Percentiles rank a stretch among this genome's conserved stretches.
These are phyloP conservation scores for Celastrina argiolus DNA, from an alignment of 2,888 invertebrate species.

Conservation along the genomic window DNA sequence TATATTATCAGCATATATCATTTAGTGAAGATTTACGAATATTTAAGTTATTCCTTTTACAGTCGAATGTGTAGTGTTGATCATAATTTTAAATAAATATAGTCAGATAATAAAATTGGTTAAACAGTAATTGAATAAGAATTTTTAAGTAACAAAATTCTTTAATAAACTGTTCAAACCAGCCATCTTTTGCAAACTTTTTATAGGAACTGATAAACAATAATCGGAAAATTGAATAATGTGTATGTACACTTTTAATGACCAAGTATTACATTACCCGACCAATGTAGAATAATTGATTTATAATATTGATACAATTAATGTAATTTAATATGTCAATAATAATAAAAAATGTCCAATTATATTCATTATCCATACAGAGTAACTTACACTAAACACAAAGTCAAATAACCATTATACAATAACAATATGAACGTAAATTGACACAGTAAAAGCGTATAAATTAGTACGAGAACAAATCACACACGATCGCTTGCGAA, in stretches of 20 bases:
- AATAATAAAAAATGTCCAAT: neutral
- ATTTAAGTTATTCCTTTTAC: too few relatives aligned
- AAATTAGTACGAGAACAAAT: constrained; percentile 11
- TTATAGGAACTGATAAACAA: neutral
- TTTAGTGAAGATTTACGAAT: neutral
- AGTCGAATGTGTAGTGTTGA: neutral
- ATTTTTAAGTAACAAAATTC: neutral
- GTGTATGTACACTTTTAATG: neutral
- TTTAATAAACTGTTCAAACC: neutral
- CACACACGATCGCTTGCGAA: neutral
- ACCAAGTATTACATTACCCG: neutral
- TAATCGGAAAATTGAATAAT: neutral
- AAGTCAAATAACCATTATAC: constrained; percentile 12
- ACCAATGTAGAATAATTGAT: too few relatives aligned
- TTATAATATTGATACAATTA: neutral
- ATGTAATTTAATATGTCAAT: neutral
- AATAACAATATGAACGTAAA: constrained; percentile 19
- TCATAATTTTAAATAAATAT: neutral
- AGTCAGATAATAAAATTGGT: neutral
- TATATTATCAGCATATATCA: neutral
- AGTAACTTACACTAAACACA: neutral
- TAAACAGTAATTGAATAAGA: neutral
- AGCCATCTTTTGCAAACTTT: too few relatives aligned
- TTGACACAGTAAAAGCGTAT: constrained; percentile 20
- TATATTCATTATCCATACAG: neutral